phyloP scores from a whole-genome alignment of 1,140 invertebrate genomes.

The Orchesella cincta region DNA sequence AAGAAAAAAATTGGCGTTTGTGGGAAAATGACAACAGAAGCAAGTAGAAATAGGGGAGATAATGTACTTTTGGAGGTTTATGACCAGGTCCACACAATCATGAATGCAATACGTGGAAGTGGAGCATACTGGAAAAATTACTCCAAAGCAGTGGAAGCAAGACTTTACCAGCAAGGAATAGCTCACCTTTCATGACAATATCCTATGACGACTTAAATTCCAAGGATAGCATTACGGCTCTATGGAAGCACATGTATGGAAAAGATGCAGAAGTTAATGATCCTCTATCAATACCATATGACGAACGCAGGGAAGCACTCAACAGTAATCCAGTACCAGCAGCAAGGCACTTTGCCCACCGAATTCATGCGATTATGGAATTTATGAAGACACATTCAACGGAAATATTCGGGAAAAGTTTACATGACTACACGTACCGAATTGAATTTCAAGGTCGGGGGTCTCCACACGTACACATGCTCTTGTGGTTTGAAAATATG shows the following conservation, averaged over 20 bases:
- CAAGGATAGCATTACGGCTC: neutral
- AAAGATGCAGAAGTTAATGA: neutral
- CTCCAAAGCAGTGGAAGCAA: neutral
- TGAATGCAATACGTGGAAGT: neutral
- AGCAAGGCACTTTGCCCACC: neutral
- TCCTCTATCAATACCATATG: neutral
- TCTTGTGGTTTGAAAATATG: slow-evolving; percentile 56
- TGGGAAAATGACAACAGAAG: neutral
- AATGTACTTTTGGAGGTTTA: neutral
- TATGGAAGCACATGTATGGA: slow-evolving; percentile 13
- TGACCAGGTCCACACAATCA: neutral
- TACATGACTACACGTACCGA: slow-evolving; percentile 42
- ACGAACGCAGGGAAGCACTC: neutral
- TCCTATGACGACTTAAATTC: slow-evolving; percentile 17
- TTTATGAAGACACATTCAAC: neutral
- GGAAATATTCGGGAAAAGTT: neutral
- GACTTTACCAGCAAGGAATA: neutral
- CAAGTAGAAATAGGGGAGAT: neutral
- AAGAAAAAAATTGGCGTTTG: slow-evolving; percentile 5
- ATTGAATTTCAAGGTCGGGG: slow-evolving; percentile 58
- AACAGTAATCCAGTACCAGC: neutral
- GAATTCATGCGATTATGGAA: neutral
- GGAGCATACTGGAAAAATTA: slow-evolving; percentile 10
- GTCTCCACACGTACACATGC: slow-evolving; percentile 56
- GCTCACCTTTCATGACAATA: slow-evolving; percentile 11